Evolutionary conservation across 2,888 invertebrate species (phyloP).

Genomic region (Encarsia formosa): DNA sequence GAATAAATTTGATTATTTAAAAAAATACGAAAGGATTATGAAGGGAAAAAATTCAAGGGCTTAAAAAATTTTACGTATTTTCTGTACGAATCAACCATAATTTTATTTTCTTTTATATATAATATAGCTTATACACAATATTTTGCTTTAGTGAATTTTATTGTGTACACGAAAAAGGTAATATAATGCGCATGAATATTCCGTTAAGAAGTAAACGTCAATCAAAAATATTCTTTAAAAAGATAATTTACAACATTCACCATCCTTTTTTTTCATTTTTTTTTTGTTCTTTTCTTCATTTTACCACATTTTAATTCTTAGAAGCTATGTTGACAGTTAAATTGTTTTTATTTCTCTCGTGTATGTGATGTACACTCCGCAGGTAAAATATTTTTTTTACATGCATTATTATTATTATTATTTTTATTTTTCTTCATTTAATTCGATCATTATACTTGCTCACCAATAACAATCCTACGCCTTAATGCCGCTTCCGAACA

Average conservation of each 20-base stretch:
- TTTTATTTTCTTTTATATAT: conserved; percentile 42
- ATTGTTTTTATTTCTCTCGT: conserved; percentile 22
- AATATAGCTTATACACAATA: conserved; percentile 43
- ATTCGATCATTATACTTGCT: conserved; percentile 34
- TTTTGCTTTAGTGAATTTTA: conserved; percentile 37
- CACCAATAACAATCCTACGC: conserved; percentile 37
- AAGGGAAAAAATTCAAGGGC: no score
- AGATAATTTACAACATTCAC: conserved; percentile 44
- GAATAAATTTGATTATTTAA: background rate
- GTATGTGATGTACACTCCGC: no score
- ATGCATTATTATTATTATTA: no score
- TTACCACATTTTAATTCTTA: conserved; percentile 33
- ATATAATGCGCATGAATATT: conserved; percentile 37
- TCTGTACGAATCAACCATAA: conserved; percentile 40
- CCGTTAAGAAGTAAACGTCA: conserved; percentile 36
- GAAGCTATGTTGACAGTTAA: conserved; percentile 38
- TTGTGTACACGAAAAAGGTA: conserved; percentile 40
- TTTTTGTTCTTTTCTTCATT: background rate
- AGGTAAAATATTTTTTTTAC: conserved; percentile 9
- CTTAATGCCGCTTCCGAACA: conserved; percentile 29
- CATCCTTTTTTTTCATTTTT: conserved; percentile 20
- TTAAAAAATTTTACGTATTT: no score
- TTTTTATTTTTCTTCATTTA: conserved; percentile 14
- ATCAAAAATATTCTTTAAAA: conserved; percentile 41
- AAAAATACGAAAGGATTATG: no score